phyloP scores from a whole-genome alignment of 2,888 invertebrate genomes.

The Sepioteuthis lessoniana region DNA sequence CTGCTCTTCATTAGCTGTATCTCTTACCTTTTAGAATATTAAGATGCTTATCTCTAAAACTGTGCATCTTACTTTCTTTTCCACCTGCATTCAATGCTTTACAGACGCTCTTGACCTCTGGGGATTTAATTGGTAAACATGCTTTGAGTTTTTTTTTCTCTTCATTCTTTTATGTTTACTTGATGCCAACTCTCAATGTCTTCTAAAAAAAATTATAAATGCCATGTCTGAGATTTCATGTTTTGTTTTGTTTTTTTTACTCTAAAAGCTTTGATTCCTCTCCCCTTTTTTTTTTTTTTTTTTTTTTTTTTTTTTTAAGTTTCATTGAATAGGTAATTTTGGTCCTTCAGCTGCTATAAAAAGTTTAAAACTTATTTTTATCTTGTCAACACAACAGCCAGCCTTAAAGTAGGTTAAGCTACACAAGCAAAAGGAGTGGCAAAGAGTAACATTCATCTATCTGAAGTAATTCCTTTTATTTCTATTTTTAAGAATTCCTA shows the following conservation, averaged over 20 bases:
- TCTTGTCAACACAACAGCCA: background rate
- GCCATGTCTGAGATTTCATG: background rate
- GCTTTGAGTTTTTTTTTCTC: background rate
- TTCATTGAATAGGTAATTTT: background rate
- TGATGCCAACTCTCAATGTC: background rate
- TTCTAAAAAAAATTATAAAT: background rate
- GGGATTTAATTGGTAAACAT: background rate
- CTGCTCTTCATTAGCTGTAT: background rate
- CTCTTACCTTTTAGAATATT: background rate
- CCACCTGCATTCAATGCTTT: background rate
- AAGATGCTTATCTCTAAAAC: background rate
- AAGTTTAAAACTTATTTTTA: background rate
- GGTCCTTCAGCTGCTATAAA: background rate
- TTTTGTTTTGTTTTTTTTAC: background rate
- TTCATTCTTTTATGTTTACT: background rate
- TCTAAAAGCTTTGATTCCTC: background rate
- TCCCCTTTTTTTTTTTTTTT: too few relatives aligned
- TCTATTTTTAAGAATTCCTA: too few relatives aligned
- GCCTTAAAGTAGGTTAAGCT: background rate
- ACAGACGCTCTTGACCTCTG: background rate
- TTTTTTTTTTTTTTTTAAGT: background rate
- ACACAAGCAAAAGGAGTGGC: background rate
- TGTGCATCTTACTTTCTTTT: background rate
- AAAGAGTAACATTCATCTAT: background rate
- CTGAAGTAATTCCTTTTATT: too few relatives aligned